Percentiles rank a stretch among this genome's conserved stretches.
Evolutionary conservation across 1,140 invertebrate species (phyloP).

Genomic region (Drosophila nannoptera): DNA sequence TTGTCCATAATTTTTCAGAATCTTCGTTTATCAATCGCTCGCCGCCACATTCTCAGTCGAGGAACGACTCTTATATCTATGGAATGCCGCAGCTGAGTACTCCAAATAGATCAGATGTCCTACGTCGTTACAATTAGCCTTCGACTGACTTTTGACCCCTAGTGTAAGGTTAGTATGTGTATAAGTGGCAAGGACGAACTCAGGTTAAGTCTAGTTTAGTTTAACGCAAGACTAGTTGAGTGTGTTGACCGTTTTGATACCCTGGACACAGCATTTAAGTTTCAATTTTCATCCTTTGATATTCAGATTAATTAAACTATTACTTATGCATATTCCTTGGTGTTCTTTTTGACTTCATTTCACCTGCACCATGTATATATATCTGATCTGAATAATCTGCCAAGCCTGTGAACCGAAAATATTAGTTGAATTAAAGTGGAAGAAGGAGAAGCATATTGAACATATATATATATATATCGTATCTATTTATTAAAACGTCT

Average conservation of each 20-base stretch:
- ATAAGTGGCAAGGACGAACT: neutral
- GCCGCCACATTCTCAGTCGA: neutral
- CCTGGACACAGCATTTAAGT: too few species aligned
- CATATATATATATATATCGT: neutral
- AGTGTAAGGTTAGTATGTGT: neutral
- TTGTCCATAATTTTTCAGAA: neutral
- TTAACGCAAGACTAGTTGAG: too few species aligned
- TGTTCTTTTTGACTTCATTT: too few species aligned
- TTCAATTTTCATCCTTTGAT: too few species aligned
- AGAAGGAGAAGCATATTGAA: too few species aligned
- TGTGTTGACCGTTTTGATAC: too few species aligned
- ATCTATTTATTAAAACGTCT: neutral
- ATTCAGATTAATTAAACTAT: too few species aligned
- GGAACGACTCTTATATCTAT: constrained; percentile 41
- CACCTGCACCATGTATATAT: too few species aligned
- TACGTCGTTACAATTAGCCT: constrained; percentile 31
- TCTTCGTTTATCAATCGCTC: neutral
- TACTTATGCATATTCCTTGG: too few species aligned
- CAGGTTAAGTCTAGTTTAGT: constrained; percentile 2
- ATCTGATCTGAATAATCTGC: too few species aligned
- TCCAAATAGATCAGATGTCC: constrained; percentile 17
- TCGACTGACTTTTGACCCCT: constrained; percentile 5
- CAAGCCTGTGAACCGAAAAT: too few species aligned
- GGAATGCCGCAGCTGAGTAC: constrained; percentile 34
- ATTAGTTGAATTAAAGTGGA: too few species aligned